Evolutionary conservation across 2,797 vertebrate species (phyloP), one percentile per base, ranked within the genome.

Genomic region (Poeciliopsis presidionis): DNA sequence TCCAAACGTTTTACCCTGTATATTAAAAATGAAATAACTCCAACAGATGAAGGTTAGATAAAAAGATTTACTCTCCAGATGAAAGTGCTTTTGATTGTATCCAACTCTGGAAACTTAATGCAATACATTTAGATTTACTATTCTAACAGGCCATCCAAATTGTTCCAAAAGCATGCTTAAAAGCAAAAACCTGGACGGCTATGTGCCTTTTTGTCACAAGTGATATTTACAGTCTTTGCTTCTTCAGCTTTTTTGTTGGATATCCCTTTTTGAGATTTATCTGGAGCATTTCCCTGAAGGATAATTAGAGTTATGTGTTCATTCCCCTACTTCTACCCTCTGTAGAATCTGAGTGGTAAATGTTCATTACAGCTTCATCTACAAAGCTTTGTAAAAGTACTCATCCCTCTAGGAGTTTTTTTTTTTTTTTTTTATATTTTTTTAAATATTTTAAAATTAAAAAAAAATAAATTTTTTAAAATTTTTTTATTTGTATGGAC

Each of bases 111-210:
- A 67, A 57, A 74, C 47, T 30, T 36, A 85, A 81, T 45, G 47
- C 2, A 41, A 83, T n/a, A 61, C 55, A 36, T 55, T 65, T 43
- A 84, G 77, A 88, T 84, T 81, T 65, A 83, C 16, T 76, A 67
- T 8, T n/a, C 57, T 30, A 59, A 51, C 36, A 49, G 84, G 59
- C 16, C 41, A 36, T 84, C 45, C 63, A 81, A 86, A 84, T 49
- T 71, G 22, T 51, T 45, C 72, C 75, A 6, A 47, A 69, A 55
- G 51, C 76, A 84, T 73, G 36, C 30, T 41, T 3, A 41, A 33
- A 49, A 63, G 80, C 49, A 73, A 84, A 74, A 78, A 87, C 82
- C 59, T 36, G 25, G 80, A 70, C 55, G 79, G 72, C 69, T 82
- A 55, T 33, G 72, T 5, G 30, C 12, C 71, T 75, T 81, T 81